phyloP scores from a whole-genome alignment of 1,140 invertebrate genomes.

The Orchesella cincta region DNA sequence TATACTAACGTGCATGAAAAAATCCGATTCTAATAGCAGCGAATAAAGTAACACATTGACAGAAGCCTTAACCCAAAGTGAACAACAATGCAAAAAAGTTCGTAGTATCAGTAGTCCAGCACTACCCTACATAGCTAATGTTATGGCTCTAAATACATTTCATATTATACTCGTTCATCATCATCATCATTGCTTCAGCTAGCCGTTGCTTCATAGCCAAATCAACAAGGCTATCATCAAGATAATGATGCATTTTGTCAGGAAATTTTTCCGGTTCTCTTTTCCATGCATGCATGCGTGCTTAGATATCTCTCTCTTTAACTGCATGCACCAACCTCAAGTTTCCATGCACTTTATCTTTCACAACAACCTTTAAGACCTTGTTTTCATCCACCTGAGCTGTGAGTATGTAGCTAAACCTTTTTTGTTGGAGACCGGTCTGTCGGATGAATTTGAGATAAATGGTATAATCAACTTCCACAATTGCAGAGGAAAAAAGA shows the following conservation, averaged over 20 bases:
- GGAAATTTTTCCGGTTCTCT: conserved; percentile 25
- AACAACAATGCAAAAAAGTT: no score
- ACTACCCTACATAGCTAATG: no score
- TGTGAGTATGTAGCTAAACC: background rate
- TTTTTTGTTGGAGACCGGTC: no score
- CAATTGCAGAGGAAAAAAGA: conserved; percentile 7
- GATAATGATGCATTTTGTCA: conserved; percentile 28
- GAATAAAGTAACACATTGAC: no score
- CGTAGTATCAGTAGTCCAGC: no score
- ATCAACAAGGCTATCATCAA: conserved; percentile 30
- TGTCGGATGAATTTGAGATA: conserved; percentile 22
- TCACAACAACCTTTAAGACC: background rate
- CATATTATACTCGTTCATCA: background rate
- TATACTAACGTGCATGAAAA: no score
- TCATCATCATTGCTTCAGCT: conserved; percentile 1
- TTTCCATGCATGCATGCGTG: background rate
- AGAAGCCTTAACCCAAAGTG: no score
- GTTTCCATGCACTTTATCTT: background rate
- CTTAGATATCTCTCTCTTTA: background rate
- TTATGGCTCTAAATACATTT: no score
- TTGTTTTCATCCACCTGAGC: background rate
- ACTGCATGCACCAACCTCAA: background rate
- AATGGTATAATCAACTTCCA: conserved; percentile 11
- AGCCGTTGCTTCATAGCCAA: conserved; percentile 8
- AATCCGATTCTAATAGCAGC: no score